Base-by-base conservation (phyloP, 2,888 invertebrate genomes). In the Nipponacmea schrenckii region DNA sequence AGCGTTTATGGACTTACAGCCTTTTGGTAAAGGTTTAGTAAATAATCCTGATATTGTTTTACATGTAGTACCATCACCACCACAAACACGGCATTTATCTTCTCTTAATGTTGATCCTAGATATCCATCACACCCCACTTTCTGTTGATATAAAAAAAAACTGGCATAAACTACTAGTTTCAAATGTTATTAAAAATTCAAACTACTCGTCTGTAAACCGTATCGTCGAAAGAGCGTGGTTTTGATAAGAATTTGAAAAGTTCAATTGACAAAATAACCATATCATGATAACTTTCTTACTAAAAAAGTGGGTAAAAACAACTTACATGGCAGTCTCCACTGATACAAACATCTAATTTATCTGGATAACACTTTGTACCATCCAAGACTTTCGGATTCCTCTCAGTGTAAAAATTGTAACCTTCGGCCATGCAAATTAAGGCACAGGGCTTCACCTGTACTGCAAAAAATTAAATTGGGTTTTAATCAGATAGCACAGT, bases 391-490 rank as follows among this genome's bases (percentile, higher is more conserved):
- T 94, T 93, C 76, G 92, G 90, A 79, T 93, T 93, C 86, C 96
- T 95, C 50, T 95, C 92, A 90, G 95, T 96, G 91, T 97, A 98
- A 91, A 98, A 98, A 80, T 96, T 92, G 88, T 96, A 96, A 0
- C 95, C 95, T 73, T 92, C 92, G 0, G 98, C 98, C 95, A 96
- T 96, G 90, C 98, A 99, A 90, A 97, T 96, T 83, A 98, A 91
- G 89, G 97, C 96, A 89, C 98, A 99, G 31, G 94, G 94, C 88
- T 96, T 95, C 17, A 94, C 93, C 4, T 94, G 95, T 85, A 80
- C 85, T 84, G 76, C 26, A 79, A 72, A 27, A 67, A 46, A 31
- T 65, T 31, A 46, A 62, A 1, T 46, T 62, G 50, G 7, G 62
- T 15, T 24, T 39, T 39, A 10, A 39, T 39, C 4, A 5, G 10